Percentiles rank a stretch among this genome's conserved stretches.
phyloP scores from a whole-genome alignment of 2,888 invertebrate genomes.

The Diarsia dahlii region DNA sequence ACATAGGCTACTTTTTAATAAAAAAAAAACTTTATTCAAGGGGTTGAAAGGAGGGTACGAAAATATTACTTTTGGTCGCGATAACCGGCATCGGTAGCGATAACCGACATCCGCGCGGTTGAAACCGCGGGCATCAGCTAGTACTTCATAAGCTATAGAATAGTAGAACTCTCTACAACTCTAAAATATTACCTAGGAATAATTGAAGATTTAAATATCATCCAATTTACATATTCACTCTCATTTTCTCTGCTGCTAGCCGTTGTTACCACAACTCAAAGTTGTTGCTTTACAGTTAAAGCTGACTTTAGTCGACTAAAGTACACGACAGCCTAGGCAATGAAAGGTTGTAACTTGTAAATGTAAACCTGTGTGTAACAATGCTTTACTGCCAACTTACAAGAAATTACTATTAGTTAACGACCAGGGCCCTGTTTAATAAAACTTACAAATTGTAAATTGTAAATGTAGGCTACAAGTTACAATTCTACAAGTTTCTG shows the following conservation, averaged over 20 bases:
- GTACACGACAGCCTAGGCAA: constrained; percentile 25
- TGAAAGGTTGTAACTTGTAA: constrained; percentile 19
- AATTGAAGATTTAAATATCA: constrained; percentile 22
- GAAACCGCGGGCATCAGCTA: no score
- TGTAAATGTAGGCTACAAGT: no score
- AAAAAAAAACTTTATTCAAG: no score
- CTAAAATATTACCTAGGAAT: not conserved
- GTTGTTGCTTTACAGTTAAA: constrained; percentile 24
- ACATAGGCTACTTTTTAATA: no score
- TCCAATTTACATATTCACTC: constrained; percentile 50
- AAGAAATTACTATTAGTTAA: constrained; percentile 29
- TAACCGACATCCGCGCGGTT: no score
- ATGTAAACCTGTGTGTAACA: no score
- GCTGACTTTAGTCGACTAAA: constrained; percentile 1
- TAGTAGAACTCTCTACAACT: not conserved
- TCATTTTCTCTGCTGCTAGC: constrained; percentile 39
- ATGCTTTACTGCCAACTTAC: constrained; percentile 34
- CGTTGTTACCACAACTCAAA: constrained; percentile 23
- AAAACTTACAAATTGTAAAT: no score
- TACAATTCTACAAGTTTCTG: no score
- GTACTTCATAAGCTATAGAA: not conserved
- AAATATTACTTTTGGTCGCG: no score
- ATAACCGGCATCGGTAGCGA: no score
- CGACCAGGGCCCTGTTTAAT: no score
- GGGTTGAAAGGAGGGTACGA: no score